Evolutionary conservation across 2,113 vertebrate species (phyloP).

Genomic region (Arvicanthis niloticus): DNA sequence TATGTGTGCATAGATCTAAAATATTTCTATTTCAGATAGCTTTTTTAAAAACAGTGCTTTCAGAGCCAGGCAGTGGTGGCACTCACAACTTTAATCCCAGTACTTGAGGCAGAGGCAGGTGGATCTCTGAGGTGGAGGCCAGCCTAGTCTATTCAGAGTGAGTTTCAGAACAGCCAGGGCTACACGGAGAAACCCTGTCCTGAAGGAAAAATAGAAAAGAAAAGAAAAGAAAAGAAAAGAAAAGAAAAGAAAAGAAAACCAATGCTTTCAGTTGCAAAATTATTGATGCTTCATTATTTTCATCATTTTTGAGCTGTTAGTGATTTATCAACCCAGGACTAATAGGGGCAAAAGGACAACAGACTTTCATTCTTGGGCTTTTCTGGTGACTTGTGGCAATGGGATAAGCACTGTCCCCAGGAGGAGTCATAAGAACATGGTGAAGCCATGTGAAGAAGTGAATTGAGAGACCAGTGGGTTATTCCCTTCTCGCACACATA

Average conservation of each 20-base stretch:
- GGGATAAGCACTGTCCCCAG: neutral
- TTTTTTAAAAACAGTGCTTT: neutral
- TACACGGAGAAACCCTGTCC: neutral
- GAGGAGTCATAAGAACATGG: neutral
- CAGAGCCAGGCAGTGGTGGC: neutral
- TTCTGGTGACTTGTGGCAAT: slow-evolving; percentile 42
- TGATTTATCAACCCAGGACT: slow-evolving; percentile 49
- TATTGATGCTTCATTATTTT: neutral
- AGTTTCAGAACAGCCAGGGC: neutral
- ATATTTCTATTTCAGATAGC: neutral
- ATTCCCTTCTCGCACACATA: neutral
- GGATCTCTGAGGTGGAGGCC: neutral
- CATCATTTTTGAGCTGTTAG: slow-evolving; percentile 34
- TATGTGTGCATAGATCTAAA: neutral
- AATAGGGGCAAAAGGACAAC: neutral
- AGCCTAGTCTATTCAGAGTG: neutral
- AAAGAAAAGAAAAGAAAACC: neutral
- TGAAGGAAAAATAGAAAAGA: neutral
- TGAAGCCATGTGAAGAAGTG: neutral
- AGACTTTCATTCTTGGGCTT: slow-evolving; percentile 17
- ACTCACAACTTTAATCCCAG: no score
- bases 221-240: neutral
- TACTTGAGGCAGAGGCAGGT: no score
- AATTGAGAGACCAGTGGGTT: neutral
- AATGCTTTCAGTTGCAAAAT: neutral